Conservation (phyloP, 2,797 vertebrate genomes). For the Acropternis orthonyx region DNA sequence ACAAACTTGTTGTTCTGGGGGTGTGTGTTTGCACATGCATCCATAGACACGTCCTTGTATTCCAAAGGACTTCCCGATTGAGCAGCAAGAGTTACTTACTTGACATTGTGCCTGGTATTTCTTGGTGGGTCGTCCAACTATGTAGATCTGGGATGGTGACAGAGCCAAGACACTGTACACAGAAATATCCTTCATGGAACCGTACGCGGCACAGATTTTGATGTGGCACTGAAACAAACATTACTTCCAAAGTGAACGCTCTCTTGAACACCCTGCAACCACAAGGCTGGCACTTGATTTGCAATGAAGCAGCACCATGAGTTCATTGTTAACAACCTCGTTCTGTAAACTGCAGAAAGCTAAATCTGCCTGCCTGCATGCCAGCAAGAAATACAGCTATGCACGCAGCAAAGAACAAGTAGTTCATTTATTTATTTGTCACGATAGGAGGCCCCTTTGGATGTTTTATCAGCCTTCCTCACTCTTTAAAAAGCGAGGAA, state of each 20-base stretch:
- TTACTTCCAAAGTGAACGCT: slow-evolving; percentile 5
- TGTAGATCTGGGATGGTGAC: slow-evolving; percentile 92
- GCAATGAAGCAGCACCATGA: neutral
- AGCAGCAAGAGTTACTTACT: slow-evolving; percentile 73
- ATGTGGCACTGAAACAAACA: slow-evolving; percentile 89
- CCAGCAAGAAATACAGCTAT: neutral
- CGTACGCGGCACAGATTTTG: slow-evolving; percentile 94
- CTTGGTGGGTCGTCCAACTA: slow-evolving; percentile 95
- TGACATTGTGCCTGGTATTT: slow-evolving; percentile 97
- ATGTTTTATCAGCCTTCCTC: neutral
- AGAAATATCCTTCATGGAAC: slow-evolving; percentile 98
- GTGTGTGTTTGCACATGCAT: neutral
- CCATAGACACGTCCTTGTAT: too few relatives aligned
- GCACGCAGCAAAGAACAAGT: neutral
- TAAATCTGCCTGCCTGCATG: neutral
- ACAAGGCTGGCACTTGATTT: neutral
- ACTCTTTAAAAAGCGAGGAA: neutral
- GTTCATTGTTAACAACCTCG: neutral
- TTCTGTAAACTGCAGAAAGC: neutral
- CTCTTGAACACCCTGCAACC: neutral
- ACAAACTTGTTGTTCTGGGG: neutral
- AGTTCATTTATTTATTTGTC: neutral
- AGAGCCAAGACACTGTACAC: slow-evolving; percentile 95
- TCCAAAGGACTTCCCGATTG: neutral
- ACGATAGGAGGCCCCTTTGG: neutral